A percentile compares a stretch with the other conserved stretches of the same genome.
Conservation (phyloP, 1,140 invertebrate genomes). For the Pseudomyrmex gracilis region DNA sequence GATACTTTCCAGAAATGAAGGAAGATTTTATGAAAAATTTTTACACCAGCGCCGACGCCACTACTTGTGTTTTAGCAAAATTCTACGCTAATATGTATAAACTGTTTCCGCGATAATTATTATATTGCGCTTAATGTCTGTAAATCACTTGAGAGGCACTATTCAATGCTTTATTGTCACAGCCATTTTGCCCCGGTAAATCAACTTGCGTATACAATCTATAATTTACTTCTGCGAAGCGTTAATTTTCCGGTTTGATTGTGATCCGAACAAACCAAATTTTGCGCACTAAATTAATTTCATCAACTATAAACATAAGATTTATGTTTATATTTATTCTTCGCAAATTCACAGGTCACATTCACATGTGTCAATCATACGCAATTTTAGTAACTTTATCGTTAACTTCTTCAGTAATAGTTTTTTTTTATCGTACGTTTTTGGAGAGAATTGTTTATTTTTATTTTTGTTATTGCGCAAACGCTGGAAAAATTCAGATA, state of each 20-base stretch:
- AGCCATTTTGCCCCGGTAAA: constrained; percentile 4
- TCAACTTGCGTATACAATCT: background rate
- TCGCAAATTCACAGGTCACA: background rate
- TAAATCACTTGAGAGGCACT: constrained; percentile 58
- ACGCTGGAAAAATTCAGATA: background rate
- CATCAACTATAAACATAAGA: background rate
- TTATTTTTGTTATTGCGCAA: background rate
- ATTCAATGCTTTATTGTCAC: constrained; percentile 53
- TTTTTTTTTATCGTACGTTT: background rate
- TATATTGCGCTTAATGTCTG: constrained; percentile 37
- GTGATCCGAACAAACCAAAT: background rate
- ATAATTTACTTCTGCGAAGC: constrained; percentile 29
- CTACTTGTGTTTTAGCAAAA: constrained; percentile 8
- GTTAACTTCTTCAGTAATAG: background rate
- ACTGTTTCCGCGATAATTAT: constrained; percentile 22
- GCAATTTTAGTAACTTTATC: background rate
- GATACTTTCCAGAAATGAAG: background rate
- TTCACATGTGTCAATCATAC: constrained; percentile 3
- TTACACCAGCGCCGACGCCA: background rate
- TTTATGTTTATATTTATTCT: background rate
- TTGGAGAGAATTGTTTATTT: background rate
- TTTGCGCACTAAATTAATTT: constrained; percentile 23
- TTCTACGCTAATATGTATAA: constrained; percentile 6
- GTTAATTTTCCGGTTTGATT: background rate
- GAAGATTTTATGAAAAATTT: background rate